phyloP scores from a whole-genome alignment of 1,140 invertebrate genomes.

The Laupala kohalensis region DNA sequence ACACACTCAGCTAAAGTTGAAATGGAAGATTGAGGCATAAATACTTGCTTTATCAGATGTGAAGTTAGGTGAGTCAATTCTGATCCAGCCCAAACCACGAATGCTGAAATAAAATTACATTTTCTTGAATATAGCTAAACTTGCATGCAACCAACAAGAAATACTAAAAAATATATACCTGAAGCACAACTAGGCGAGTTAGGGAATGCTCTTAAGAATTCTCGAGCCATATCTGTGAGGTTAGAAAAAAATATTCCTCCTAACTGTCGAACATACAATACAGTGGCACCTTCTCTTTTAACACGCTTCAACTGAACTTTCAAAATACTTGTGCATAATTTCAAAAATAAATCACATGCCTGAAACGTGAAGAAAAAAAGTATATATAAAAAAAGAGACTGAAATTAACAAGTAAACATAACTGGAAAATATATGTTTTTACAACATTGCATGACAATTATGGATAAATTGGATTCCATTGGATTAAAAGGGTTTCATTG shows the following conservation, averaged over 20 bases:
- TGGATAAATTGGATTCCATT: background rate
- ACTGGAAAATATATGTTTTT: background rate
- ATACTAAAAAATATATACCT: constrained; percentile 30
- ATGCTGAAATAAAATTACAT: constrained; percentile 44
- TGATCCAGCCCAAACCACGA: constrained; percentile 80
- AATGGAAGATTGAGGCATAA: constrained; percentile 76
- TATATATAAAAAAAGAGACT: background rate
- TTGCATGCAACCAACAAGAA: background rate
- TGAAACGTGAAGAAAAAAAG: constrained; percentile 22
- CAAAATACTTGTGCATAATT: constrained; percentile 68
- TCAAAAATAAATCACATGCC: constrained; percentile 75
- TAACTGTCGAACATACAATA: constrained; percentile 70
- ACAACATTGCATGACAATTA: background rate
- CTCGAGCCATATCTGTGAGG: constrained; percentile 71
- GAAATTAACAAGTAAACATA: background rate
- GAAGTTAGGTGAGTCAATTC: constrained; percentile 72
- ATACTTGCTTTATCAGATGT: constrained; percentile 78
- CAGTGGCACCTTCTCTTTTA: constrained; percentile 75
- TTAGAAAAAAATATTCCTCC: constrained; percentile 79
- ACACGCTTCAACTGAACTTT: constrained; percentile 73
- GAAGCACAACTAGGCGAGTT: constrained; percentile 55
- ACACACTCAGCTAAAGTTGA: constrained; percentile 79
- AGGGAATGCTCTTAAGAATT: constrained; percentile 73
- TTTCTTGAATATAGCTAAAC: background rate
- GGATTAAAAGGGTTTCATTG: no score